Evolutionary conservation across 2,113 vertebrate genomes (phyloP).

Genomic region (Lophius piscatorius): DNA sequence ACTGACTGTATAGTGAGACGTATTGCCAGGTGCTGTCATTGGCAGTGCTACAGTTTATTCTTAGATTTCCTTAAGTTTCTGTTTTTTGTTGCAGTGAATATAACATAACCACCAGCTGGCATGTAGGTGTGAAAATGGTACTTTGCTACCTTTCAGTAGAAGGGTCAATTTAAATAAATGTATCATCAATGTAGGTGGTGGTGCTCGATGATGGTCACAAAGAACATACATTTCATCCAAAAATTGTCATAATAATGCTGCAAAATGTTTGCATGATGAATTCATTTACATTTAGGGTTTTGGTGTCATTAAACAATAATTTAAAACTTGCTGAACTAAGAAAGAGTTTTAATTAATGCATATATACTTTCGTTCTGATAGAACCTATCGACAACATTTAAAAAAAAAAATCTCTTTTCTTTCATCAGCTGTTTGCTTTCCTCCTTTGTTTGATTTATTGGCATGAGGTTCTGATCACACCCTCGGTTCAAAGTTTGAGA

Average conservation of each 20-base stretch:
- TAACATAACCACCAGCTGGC: too few species aligned
- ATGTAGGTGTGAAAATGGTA: conserved; percentile 39
- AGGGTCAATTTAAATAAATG: conserved; percentile 34
- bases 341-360: too few species aligned
- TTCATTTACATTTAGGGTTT: too few species aligned
- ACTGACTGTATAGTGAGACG: conserved; percentile 35
- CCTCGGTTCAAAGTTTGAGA: conserved; percentile 44
- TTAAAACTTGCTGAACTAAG: too few species aligned
- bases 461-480: conserved; percentile 35
- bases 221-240: conserved; percentile 8
- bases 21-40: conserved; percentile 25
- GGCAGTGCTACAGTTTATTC: conserved; percentile 8
- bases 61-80: conserved; percentile 43
- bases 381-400: too few species aligned
- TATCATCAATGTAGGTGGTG: conserved; percentile 9
- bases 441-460: conserved; percentile 41
- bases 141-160: conserved; percentile 28
- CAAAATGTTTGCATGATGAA: not conserved
- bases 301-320: too few species aligned
- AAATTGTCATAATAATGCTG: not conserved
- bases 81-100: conserved; percentile 11
- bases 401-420: conserved; percentile 33
- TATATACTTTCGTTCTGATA: too few species aligned
- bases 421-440: conserved; percentile 10
- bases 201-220: conserved; percentile 20